Percentiles rank a stretch among this genome's conserved stretches.
Evolutionary conservation across 2,797 vertebrate genomes (phyloP).

Genomic region (Halcyon leucocephala): DNA sequence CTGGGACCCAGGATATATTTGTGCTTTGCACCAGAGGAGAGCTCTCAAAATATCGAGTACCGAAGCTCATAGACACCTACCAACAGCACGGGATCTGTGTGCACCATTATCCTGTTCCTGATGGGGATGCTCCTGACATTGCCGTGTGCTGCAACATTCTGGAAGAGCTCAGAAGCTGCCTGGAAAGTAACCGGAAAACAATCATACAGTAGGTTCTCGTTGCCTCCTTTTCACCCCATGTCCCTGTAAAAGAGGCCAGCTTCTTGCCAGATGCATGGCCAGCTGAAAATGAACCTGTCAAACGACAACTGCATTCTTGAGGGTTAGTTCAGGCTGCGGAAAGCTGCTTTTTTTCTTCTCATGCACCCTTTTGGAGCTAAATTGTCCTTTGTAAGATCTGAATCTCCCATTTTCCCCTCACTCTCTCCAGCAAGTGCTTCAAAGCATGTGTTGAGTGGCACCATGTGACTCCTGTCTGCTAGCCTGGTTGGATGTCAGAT

Average conservation of each 20-base stretch:
- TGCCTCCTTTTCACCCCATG: background rate
- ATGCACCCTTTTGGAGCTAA: background rate
- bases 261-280: background rate
- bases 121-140: constrained; percentile 85
- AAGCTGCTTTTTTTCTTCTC: background rate
- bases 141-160: constrained; percentile 86
- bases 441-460: background rate
- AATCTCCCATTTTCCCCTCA: background rate
- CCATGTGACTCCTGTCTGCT: background rate
- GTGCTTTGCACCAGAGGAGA: constrained; percentile 92
- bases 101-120: constrained; percentile 87
- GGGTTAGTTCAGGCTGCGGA: background rate
- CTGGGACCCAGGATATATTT: constrained; percentile 88
- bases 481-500: background rate
- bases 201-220: constrained; percentile 86
- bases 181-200: constrained; percentile 83
- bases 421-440: background rate
- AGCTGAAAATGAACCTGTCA: background rate
- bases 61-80: constrained; percentile 87
- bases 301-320: background rate
- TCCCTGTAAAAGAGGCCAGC: background rate
- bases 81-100: constrained; percentile 80
- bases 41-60: constrained; percentile 87
- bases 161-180: constrained; percentile 82
- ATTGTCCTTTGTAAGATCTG: background rate